These are phyloP conservation scores for Tichodroma muraria DNA, from an alignment of 2,113 vertebrate genomes.

Conservation along the genomic window DNA sequence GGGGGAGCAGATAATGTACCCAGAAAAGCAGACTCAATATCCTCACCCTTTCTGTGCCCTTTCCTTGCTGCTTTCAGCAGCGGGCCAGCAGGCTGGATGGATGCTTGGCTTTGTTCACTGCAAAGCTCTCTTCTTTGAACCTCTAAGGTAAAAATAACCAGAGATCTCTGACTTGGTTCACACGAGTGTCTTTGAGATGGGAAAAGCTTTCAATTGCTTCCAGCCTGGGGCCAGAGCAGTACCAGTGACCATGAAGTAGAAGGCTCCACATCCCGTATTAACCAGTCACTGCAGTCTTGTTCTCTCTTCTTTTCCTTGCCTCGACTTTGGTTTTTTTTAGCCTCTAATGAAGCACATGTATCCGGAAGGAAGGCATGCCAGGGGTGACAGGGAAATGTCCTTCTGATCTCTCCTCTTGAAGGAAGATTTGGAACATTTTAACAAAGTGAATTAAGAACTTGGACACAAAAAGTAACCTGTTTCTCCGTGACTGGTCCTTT, in stretches of 20 bases:
- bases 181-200: neutral
- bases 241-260: conserved; percentile 5
- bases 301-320: conserved; percentile 18
- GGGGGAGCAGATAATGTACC: neutral
- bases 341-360: conserved; percentile 46
- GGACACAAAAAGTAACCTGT: conserved; percentile 68
- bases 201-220: conserved; percentile 29
- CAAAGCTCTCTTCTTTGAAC: neutral
- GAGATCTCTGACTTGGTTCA: neutral
- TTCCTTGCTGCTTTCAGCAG: neutral
- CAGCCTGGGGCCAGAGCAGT: neutral
- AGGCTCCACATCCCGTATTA: neutral
- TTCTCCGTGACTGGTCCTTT: conserved; percentile 52
- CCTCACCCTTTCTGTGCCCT: neutral
- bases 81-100: neutral
- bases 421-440: conserved; percentile 69
- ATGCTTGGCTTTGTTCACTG: neutral
- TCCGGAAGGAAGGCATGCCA: conserved; percentile 50
- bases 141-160: neutral
- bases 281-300: neutral
- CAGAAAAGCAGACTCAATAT: neutral
- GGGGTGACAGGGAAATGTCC: conserved; percentile 48
- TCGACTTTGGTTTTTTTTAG: neutral
- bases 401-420: conserved; percentile 62
- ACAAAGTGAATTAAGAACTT: conserved; percentile 69